Evolutionary conservation across 1,140 invertebrate genomes (phyloP).

Genomic region (Trypoxylus dichotomus): DNA sequence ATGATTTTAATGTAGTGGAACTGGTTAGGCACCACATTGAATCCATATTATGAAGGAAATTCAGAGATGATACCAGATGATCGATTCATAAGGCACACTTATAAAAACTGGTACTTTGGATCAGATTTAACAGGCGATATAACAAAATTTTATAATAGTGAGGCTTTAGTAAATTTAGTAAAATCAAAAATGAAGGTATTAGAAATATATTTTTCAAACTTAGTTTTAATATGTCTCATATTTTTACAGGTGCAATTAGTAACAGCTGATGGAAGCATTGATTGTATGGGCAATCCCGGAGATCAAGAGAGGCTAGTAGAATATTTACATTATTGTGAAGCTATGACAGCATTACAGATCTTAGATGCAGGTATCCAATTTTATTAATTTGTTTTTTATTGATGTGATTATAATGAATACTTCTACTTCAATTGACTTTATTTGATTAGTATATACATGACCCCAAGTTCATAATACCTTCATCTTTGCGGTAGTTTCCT

Average conservation of each 20-base stretch:
- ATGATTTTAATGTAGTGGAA: constrained; percentile 66
- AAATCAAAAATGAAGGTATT: constrained; percentile 11
- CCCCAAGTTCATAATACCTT: too few species aligned
- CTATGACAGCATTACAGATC: constrained; percentile 70
- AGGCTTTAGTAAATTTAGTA: constrained; percentile 35
- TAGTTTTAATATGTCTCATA: background rate
- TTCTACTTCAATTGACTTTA: too few species aligned
- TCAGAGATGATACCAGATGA: constrained; percentile 82
- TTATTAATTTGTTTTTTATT: too few species aligned
- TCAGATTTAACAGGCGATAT: constrained; percentile 83
- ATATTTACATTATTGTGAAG: constrained; percentile 81
- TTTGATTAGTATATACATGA: too few species aligned
- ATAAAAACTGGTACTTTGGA: constrained; percentile 85
- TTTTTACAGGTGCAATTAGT: constrained; percentile 62
- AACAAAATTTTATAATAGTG: constrained; percentile 67
- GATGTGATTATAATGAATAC: too few species aligned
- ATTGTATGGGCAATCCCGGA: constrained; percentile 80
- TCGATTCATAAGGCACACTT: constrained; percentile 76
- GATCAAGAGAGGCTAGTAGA: constrained; percentile 83
- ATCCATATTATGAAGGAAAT: constrained; percentile 92
- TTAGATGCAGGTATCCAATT: constrained; percentile 59
- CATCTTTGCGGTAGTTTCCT: too few species aligned
- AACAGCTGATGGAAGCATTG: constrained; percentile 92
- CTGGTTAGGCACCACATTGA: constrained; percentile 85
- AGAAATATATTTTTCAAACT: background rate